phyloP scores from a whole-genome alignment of 2,113 vertebrate species.

The Cyphomyrus plagiostoma region DNA sequence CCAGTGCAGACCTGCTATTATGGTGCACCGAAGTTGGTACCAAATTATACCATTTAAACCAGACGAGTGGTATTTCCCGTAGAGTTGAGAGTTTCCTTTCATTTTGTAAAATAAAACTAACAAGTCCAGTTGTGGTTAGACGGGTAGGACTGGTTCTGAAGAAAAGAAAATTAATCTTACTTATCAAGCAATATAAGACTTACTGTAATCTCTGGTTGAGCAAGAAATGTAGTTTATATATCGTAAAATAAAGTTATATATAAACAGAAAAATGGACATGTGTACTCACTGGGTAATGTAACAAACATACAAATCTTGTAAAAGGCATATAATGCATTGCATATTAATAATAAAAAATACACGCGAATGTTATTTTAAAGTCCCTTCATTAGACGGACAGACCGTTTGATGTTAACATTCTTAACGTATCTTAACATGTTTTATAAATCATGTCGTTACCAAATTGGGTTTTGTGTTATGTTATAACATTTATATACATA shows the following conservation, averaged over 20 bases:
- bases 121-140: slow-evolving; percentile 36
- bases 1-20: slow-evolving; percentile 48
- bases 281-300: background rate
- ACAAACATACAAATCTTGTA: background rate
- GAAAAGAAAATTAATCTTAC: slow-evolving; percentile 13
- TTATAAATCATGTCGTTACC: background rate
- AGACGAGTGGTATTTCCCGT: slow-evolving; percentile 49
- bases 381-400: background rate
- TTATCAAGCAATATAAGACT: background rate
- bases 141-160: slow-evolving; percentile 26
- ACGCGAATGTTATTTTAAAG: background rate
- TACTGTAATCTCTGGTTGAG: background rate
- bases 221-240: background rate
- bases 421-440: background rate
- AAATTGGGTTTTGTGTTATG: background rate
- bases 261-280: background rate
- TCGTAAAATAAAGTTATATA: background rate
- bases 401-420: background rate
- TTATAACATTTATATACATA: background rate
- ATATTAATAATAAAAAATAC: background rate
- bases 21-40: slow-evolving; percentile 40
- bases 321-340: background rate
- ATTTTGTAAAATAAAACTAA: slow-evolving; percentile 24
- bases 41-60: slow-evolving; percentile 54
- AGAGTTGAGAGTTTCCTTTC: slow-evolving; percentile 34